A percentile compares a stretch with the other conserved stretches of the same genome.
These are phyloP conservation scores for Pituophis catenifer DNA, from an alignment of 2,113 vertebrate species.

Conservation along the genomic window DNA sequence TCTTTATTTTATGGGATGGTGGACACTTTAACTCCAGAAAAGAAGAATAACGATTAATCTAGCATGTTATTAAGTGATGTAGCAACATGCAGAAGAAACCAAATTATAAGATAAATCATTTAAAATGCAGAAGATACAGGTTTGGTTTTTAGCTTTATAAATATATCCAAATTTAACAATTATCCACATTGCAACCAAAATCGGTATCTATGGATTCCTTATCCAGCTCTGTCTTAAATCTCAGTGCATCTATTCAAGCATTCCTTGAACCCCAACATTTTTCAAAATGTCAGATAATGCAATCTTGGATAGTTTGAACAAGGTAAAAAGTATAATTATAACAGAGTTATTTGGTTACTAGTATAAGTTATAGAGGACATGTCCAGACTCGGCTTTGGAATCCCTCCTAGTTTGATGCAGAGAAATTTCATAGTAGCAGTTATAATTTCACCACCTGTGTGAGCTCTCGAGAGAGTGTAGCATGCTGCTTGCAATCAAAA, in stretches of 20 bases:
- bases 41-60: neutral
- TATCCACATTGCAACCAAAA: neutral
- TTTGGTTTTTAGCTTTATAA: constrained; percentile 33
- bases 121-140: constrained; percentile 14
- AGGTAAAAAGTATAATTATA: neutral
- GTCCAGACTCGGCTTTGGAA: constrained; percentile 33
- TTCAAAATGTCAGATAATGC: neutral
- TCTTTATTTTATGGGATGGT: neutral
- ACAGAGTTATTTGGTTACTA: neutral
- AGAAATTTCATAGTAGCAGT: constrained; percentile 59
- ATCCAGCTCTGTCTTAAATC: neutral
- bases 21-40: neutral
- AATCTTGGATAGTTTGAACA: neutral
- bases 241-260: neutral
- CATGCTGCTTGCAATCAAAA: constrained; percentile 62
- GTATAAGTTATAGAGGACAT: constrained; percentile 10
- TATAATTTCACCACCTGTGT: constrained; percentile 63
- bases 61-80: neutral
- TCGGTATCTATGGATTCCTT: neutral
- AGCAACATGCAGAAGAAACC: constrained; percentile 28
- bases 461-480: constrained; percentile 52
- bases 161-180: neutral
- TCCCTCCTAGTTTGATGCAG: constrained; percentile 52
- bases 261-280: neutral
- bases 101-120: constrained; percentile 24